phyloP scores from a whole-genome alignment of 2,888 invertebrate genomes.

The Caradrina clavipalpis region DNA sequence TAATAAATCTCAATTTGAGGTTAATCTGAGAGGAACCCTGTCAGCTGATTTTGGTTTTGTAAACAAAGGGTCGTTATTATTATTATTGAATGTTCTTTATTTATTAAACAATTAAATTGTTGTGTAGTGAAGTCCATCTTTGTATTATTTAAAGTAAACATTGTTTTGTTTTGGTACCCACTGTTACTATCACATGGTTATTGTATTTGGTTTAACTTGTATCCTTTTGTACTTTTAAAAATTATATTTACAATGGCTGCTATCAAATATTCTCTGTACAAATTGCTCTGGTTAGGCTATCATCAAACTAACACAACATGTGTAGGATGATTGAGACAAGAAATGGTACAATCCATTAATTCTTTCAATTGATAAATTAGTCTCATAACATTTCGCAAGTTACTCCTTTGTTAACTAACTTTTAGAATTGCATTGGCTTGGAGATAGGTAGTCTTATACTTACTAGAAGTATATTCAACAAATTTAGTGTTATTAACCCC shows the following conservation, averaged over 20 bases:
- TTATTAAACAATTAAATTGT: background rate
- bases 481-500: background rate
- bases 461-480: background rate
- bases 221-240: conserved; percentile 5
- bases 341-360: background rate
- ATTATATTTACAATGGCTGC: conserved; percentile 16
- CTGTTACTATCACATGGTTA: conserved; percentile 12
- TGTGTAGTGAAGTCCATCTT: background rate
- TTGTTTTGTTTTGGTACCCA: background rate
- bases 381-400: background rate
- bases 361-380: conserved; percentile 17
- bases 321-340: conserved; percentile 4
- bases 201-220: conserved; percentile 3
- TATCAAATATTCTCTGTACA: background rate
- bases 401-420: conserved; percentile 22
- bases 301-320: background rate
- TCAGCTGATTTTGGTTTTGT: conserved; percentile 72
- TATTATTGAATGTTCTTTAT: conserved; percentile 16
- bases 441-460: background rate
- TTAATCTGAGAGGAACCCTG: conserved; percentile 34
- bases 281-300: background rate
- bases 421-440: background rate
- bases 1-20: conserved; percentile 28
- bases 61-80: conserved; percentile 68
- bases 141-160: conserved; percentile 24